phyloP scores from a whole-genome alignment of 64 coral and sea anemone species.

The Astreopora myriophthalma region DNA sequence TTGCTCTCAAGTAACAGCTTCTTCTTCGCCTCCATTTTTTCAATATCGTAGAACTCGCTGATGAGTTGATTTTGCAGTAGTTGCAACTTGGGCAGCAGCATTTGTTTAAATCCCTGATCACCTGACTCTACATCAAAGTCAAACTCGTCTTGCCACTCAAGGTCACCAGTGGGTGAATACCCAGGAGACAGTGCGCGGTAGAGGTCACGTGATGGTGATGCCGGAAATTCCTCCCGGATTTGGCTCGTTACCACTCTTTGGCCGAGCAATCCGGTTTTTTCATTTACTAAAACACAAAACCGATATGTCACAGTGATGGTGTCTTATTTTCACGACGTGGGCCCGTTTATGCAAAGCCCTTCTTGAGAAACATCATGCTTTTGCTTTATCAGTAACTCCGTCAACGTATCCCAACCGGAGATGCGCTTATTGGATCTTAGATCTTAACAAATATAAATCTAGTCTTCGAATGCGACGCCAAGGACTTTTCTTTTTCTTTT shows the following conservation, averaged over 20 bases:
- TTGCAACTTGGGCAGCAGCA: constrained; percentile 61
- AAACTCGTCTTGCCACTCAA: constrained; percentile 97
- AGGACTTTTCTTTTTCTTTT: too few relatives aligned
- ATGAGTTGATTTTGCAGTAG: constrained; percentile 63
- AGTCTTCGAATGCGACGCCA: too few relatives aligned
- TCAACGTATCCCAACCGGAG: too few relatives aligned
- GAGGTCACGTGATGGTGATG: constrained; percentile 80
- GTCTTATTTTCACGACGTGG: too few relatives aligned
- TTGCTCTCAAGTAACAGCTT: constrained; percentile 35
- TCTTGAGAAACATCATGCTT: too few relatives aligned
- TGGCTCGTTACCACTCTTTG: constrained; percentile 90
- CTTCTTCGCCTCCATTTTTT: constrained; percentile 34
- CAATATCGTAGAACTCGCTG: constrained; percentile 54
- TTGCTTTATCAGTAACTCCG: too few relatives aligned
- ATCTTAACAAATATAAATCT: too few relatives aligned
- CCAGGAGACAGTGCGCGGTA: constrained; percentile 88
- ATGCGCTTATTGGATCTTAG: too few relatives aligned
- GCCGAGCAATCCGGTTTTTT: constrained; percentile 87
- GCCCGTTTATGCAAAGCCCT: too few relatives aligned
- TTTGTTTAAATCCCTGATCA: constrained; percentile 57
- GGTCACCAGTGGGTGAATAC: constrained; percentile 78
- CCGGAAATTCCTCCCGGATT: constrained; percentile 84
- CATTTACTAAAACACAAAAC: constrained; percentile 42
- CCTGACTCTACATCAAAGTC: constrained; percentile 59
- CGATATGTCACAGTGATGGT: background rate